Base-by-base conservation (phyloP, 2,888 invertebrate genomes). In the Sinodicranocentrus sp. region DNA sequence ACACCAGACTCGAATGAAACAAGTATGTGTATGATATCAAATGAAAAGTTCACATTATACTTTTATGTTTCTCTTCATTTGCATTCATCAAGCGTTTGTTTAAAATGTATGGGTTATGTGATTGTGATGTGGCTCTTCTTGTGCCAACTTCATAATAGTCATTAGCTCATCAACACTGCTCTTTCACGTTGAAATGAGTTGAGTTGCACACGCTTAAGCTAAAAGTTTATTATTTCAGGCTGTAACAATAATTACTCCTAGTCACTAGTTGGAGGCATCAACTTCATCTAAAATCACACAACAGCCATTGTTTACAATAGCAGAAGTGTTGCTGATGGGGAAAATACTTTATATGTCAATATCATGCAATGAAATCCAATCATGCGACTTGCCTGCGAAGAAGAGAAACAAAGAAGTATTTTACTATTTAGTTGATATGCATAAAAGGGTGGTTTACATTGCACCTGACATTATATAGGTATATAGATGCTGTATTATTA, bases 101-200 rank as follows among this genome's bases (percentile, higher is more conserved):
- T 44, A 25, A 23, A 23, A 48, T 59, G 72, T 59, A 39, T 57
- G 17, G 23, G 26, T 21, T 8, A 19, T 33, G n/a, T 25, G n/a
- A 15, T 48, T 70, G 33, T 54, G 19, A 48, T 6, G 17, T 70
- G 54, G 52, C 70, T 21, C 2, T 19, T 6, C 17, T 67, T 23
- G 43, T 23, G 72, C 43, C 21, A 52, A 39, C 33, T 39, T 65
- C 39, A 65, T 65, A 75, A 75, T 21, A 65, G 33, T 65, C 65
- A 76, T 76, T 76, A 76, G 54, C 75, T 76, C 75, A 25, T 76
- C 65, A 76, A 39, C 75, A 76, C 65, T 17, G 3, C 17, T 1
- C 26, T n/a, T 23, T 52, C 43, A 28, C 48, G 23, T 65, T 68
- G 10, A 61, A 61, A 19, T 48, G 48, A 44, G 28, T 17, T 61